Evolutionary conservation across 2,888 invertebrate species (phyloP), one percentile per base, ranked within the genome.

Genomic region (Muscina levida): DNA sequence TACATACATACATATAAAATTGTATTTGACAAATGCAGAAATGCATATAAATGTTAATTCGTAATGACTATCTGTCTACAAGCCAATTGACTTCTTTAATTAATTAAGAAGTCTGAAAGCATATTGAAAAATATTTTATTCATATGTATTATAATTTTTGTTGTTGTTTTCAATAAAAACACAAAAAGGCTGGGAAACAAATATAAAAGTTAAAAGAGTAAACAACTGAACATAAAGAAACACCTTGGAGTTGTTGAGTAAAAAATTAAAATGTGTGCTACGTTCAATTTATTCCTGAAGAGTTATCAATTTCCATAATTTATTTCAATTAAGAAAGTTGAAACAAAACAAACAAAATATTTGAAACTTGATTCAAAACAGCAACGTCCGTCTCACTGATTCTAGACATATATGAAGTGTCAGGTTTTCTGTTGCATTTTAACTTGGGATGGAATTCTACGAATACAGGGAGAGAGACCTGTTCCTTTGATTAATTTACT

Each of bases 181-280:
- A 70, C 44, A 67, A 17, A 66, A 66, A 44, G 65, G 24, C 15
- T 48, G 51, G 13, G 53, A 65, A 65, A 59, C 26, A 3, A n/a
- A n/a, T n/a, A 42, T 53, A 56, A 31, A 57, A 39, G 26, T 17
- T 59, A 48, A 48, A 46, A 11, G 15, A 53, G 13, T 10, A 4
- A 44, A 46, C 42, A 26, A 74, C 31, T 17, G 46, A 56, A 56
- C 26, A 24, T 56, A 26, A 11, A 11, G 51, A 11, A 56, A 17
- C 19, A 31, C 31, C 31, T 67, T 26, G 17, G 48, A 17, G 59
- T 57, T 31, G 57, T n/a, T 31, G 31, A 37, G 37, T 0, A 85
- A 85, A 82, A 84, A 87, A 87, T 87, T 87, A 85, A 86, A 87
- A 87, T 87, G 87, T 85, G 83, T 84, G 84, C 82, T 83, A 72